Percentiles rank a stretch among this genome's conserved stretches.
Evolutionary conservation across 2,113 vertebrate species (phyloP).

Genomic region (Ploceus nigricollis): DNA sequence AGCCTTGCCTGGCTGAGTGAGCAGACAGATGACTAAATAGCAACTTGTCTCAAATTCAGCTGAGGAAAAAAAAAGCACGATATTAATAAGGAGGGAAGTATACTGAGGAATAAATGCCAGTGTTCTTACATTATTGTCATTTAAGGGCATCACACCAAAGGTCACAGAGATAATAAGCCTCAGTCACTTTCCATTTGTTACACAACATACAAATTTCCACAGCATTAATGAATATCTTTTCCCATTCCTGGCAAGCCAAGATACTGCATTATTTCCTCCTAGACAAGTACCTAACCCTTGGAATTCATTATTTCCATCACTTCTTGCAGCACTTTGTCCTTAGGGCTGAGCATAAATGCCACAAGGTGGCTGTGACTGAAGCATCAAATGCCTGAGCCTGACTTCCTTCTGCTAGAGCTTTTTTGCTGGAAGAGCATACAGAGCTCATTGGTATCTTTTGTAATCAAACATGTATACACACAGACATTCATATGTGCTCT

Average conservation of each 20-base stretch:
- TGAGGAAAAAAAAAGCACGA: not conserved
- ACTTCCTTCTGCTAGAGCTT: not conserved
- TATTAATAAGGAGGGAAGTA: slow-evolving; percentile 33
- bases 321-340: slow-evolving; percentile 29
- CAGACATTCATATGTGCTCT: not conserved
- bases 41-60: not conserved
- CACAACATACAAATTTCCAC: slow-evolving; percentile 35
- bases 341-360: slow-evolving; percentile 11
- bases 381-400: not conserved
- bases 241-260: not conserved
- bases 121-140: slow-evolving; percentile 49
- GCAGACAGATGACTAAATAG: not conserved
- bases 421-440: not conserved
- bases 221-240: slow-evolving; percentile 7
- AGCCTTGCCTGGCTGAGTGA: not conserved
- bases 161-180: slow-evolving; percentile 4
- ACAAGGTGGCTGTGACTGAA: not conserved
- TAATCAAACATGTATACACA: not conserved
- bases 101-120: slow-evolving; percentile 20
- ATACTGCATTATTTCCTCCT: not conserved
- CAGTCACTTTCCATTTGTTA: slow-evolving; percentile 57
- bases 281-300: slow-evolving; percentile 4
- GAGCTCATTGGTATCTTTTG: not conserved
- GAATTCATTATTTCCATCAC: slow-evolving; percentile 43
- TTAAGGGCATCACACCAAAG: slow-evolving; percentile 52